phyloP scores from a whole-genome alignment of 2,888 invertebrate genomes.

The Tetragonula carbonaria region DNA sequence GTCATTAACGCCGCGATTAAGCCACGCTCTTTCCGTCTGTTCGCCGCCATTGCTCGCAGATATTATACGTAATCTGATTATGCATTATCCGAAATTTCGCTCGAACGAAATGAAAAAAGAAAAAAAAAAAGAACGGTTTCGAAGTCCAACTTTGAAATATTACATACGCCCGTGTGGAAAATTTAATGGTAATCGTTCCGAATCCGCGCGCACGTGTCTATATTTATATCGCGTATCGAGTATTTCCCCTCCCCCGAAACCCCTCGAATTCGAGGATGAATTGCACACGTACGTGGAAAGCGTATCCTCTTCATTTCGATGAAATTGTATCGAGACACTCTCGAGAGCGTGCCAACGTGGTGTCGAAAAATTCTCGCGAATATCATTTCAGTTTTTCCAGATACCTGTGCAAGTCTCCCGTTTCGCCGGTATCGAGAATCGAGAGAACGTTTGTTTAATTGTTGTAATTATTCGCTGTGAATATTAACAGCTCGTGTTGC shows the following conservation, averaged over 20 bases:
- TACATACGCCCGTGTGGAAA: neutral
- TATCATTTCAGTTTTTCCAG: neutral
- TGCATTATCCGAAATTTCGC: neutral
- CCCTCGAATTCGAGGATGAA: slow-evolving; percentile 22
- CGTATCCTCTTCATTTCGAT: slow-evolving; percentile 18
- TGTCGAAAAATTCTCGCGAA: neutral
- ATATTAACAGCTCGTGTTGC: neutral
- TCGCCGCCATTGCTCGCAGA: neutral
- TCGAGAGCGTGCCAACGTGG: neutral
- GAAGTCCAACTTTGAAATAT: slow-evolving; percentile 2
- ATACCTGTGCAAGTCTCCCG: neutral
- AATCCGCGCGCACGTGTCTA: neutral
- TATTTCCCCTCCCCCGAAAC: neutral
- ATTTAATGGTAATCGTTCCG: slow-evolving; percentile 6
- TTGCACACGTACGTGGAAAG: neutral
- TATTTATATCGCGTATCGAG: neutral
- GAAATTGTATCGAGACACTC: slow-evolving; percentile 15
- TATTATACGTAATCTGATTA: neutral
- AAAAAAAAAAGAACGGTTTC: too few species aligned
- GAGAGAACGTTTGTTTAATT: neutral
- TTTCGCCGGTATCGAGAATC: neutral
- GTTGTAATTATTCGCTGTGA: neutral
- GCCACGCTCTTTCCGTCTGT: neutral
- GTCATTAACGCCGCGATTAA: slow-evolving; percentile 23
- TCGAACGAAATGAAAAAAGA: neutral